Evolutionary conservation across 2,888 invertebrate species (phyloP), one percentile per base, ranked within the genome.

Genomic region (Agriopis aurantiaria): DNA sequence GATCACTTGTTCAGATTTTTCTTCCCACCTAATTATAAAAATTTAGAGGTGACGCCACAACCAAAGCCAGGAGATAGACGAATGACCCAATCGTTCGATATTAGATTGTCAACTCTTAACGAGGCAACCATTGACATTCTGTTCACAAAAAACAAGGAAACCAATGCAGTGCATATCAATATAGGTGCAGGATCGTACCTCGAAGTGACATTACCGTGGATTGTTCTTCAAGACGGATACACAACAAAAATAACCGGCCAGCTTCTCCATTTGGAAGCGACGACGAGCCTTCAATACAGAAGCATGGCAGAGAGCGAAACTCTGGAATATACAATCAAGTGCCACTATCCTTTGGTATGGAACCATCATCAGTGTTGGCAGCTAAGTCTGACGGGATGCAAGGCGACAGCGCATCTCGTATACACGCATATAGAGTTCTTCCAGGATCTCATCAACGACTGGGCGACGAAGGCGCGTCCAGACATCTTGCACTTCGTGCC

Each of bases 301-400:
- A 98, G 98, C 86, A 95, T 99, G 77, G 96, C 99, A 2, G 97
- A 98, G 83, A 98, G 98, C 87, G 99, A 99, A 93, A 99, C 99
- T 0, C 92, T 99, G 71, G 98, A 99, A 91, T 99, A 99, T 90
- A 97, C 97, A 68, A 95, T 99, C 3, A 96, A 96, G 83, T 97
- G 97, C 80, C 97, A 97, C 83, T 99, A 99, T 91, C 99, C 99
- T 0, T 95, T 97, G 53, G 96, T 97, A 69, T 99, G 99, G 99
- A 99, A 99, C 89, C 98, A 98, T 77, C 98, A 98, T 79, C 99
- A 99, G 88, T 96, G 98, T 79, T 99, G 99, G 99, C 96, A 96
- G 73, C 95, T 98, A 62, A 97, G 97, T 82, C 93, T 99, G 75
- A 99, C 98, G 0, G 98, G 98, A 0, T 98, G 99, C 88, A 99